Evolutionary conservation across 2,113 vertebrate genomes (phyloP).

Genomic region (Eulemur rufifrons): DNA sequence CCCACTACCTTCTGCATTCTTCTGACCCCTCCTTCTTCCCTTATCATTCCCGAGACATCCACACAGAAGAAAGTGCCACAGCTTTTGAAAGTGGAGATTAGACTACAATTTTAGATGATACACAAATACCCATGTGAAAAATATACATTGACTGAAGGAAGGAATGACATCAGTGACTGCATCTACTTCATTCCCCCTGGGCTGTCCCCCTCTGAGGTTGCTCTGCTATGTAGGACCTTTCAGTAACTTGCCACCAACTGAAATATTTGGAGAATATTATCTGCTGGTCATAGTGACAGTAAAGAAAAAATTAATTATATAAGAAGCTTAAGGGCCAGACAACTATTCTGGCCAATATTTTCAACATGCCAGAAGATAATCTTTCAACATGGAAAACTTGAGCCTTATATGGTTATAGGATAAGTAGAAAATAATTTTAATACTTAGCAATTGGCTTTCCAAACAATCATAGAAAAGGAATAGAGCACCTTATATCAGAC

Average conservation of each 20-base stretch:
- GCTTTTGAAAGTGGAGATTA: not conserved
- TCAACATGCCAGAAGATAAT: not conserved
- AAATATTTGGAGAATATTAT: not conserved
- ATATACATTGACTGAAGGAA: not conserved
- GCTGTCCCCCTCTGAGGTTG: not conserved
- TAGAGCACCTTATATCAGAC: not conserved
- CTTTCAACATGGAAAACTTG: not conserved
- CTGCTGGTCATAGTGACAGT: not conserved
- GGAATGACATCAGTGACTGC: not conserved
- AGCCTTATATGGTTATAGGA: not conserved
- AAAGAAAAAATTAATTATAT: not conserved
- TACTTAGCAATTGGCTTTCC: not conserved
- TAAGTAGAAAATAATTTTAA: slow-evolving; percentile 5
- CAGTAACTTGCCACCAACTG: not conserved
- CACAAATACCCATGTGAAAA: not conserved
- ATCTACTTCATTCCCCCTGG: not conserved
- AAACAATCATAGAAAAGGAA: not conserved
- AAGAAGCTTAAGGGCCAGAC: not conserved
- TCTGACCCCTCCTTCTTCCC: not conserved
- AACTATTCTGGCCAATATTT: not conserved
- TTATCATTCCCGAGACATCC: not conserved
- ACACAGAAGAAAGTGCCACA: not conserved
- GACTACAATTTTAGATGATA: not conserved
- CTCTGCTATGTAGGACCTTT: not conserved
- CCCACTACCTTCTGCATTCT: not conserved